Evolutionary conservation across 1,140 invertebrate species (phyloP).

Genomic region (Mycetomoellerius zeteki): DNA sequence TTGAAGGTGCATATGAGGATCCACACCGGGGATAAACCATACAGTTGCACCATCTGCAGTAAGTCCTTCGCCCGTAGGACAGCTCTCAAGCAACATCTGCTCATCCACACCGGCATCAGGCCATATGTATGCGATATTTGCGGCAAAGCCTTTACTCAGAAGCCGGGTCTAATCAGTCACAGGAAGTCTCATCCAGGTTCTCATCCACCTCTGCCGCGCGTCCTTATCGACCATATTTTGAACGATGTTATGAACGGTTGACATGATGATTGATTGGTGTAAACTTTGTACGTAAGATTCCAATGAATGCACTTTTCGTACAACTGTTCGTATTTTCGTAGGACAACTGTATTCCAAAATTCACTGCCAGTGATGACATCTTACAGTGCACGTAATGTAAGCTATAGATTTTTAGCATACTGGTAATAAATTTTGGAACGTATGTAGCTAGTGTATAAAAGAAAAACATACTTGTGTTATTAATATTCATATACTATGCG

Average conservation of each 20-base stretch:
- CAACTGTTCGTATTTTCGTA: not conserved
- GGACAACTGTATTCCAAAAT: not conserved
- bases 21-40: conserved; percentile 89
- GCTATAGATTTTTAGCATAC: no score
- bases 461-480: conserved; percentile 15
- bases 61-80: conserved; percentile 87
- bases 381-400: no score
- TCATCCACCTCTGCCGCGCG: conserved; percentile 83
- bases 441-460: not conserved
- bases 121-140: conserved; percentile 95
- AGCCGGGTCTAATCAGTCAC: conserved; percentile 89
- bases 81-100: conserved; percentile 89
- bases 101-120: conserved; percentile 94
- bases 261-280: not conserved
- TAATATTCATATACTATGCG: not conserved
- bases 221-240: conserved; percentile 84
- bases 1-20: conserved; percentile 89
- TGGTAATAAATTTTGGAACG: no score
- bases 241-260: conserved; percentile 80
- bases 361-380: no score
- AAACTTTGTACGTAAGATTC: not conserved
- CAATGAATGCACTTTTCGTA: not conserved
- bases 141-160: conserved; percentile 91
- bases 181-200: conserved; percentile 88
- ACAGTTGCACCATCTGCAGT: conserved; percentile 88